A percentile compares a stretch with the other conserved stretches of the same genome.
Evolutionary conservation across 1,140 invertebrate species (phyloP).

Genomic region (Oryctes rhinoceros): DNA sequence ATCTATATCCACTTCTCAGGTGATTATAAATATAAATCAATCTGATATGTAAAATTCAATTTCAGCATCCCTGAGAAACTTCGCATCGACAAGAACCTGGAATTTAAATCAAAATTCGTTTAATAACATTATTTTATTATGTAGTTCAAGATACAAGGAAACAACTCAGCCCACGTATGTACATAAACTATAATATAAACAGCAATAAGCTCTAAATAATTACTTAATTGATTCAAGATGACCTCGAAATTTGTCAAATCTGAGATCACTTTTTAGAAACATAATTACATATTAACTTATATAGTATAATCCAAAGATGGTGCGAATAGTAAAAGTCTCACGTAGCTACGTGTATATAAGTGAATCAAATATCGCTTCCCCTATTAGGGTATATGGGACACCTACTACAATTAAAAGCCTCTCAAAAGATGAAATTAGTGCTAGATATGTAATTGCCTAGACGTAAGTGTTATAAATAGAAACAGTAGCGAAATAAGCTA

Average conservation of each 20-base stretch:
- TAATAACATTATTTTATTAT: too few species aligned
- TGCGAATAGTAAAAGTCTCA: neutral
- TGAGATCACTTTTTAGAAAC: too few species aligned
- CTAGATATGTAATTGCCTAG: neutral
- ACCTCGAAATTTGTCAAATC: too few species aligned
- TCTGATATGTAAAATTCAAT: neutral
- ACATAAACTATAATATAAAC: too few species aligned
- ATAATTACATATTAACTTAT: neutral
- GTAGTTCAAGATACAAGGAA: too few species aligned
- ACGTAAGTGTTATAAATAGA: slow-evolving; percentile 19
- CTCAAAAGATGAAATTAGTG: slow-evolving; percentile 18
- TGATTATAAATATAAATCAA: neutral
- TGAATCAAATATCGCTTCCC: neutral
- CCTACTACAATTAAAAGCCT: slow-evolving; percentile 4
- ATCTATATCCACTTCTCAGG: neutral
- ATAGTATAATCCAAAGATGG: neutral
- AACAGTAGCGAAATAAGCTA: neutral
- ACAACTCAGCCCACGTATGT: too few species aligned
- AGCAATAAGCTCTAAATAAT: too few species aligned
- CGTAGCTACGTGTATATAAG: too few species aligned
- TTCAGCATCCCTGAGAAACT: neutral
- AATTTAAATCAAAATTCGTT: neutral
- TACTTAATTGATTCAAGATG: too few species aligned
- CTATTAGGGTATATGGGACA: slow-evolving; percentile 1
- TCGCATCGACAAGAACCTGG: neutral